A percentile compares a stretch with the other conserved stretches of the same genome.
Evolutionary conservation across 2,888 invertebrate genomes (phyloP).

Genomic region (Conops quadrifasciatus): DNA sequence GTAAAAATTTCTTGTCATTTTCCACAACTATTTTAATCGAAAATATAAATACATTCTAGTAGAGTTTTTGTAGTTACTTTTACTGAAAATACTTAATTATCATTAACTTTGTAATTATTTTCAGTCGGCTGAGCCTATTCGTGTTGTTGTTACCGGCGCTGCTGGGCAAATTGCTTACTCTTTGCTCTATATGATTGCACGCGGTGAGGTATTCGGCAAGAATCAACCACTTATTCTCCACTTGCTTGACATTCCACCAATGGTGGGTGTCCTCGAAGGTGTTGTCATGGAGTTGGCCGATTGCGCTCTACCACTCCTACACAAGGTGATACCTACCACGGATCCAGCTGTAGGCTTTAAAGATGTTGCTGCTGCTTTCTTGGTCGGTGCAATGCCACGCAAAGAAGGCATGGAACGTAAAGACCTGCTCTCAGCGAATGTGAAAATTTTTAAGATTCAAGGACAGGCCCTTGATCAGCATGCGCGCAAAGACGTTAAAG

Average conservation of each 20-base stretch:
- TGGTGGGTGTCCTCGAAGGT: slow-evolving; percentile 96
- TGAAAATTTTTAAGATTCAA: slow-evolving; percentile 97
- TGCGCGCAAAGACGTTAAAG: slow-evolving; percentile 93
- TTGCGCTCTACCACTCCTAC: slow-evolving; percentile 90
- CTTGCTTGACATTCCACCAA: slow-evolving; percentile 92
- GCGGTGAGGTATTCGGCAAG: slow-evolving; percentile 93
- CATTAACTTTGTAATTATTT: slow-evolving; percentile 50
- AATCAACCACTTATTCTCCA: slow-evolving; percentile 87
- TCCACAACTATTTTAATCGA: too few relatives aligned
- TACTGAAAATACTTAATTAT: neutral
- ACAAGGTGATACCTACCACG: slow-evolving; percentile 85
- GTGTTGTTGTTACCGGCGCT: slow-evolving; percentile 96
- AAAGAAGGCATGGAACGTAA: slow-evolving; percentile 99
- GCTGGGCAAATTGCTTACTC: slow-evolving; percentile 99
- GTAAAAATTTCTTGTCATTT: too few relatives aligned
- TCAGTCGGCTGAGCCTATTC: slow-evolving; percentile 83
- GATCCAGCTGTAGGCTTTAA: slow-evolving; percentile 93
- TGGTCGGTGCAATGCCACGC: slow-evolving; percentile 98
- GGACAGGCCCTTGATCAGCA: slow-evolving; percentile 91
- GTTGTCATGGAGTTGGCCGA: slow-evolving; percentile 98
- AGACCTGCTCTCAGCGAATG: slow-evolving; percentile 95
- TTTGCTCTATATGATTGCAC: slow-evolving; percentile 90
- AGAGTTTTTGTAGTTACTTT: too few relatives aligned
- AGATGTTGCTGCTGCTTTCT: slow-evolving; percentile 93
- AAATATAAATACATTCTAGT: too few relatives aligned